A percentile compares a stretch with the other conserved stretches of the same genome.
Conservation (phyloP, 2,797 vertebrate genomes). For the Cirrhinus molitorella region DNA sequence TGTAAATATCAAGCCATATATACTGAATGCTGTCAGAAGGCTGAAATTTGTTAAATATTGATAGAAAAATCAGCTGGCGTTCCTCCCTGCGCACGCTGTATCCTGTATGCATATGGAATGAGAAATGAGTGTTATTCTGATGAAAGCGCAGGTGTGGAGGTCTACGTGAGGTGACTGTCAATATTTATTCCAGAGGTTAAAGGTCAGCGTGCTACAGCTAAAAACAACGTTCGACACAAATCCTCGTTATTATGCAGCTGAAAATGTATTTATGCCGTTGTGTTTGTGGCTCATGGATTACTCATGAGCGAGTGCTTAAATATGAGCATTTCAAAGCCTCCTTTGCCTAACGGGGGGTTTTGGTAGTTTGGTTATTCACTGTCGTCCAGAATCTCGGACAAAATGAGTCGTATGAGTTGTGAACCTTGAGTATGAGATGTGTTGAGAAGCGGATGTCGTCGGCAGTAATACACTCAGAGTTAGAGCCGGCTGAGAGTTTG, state of each 20-base stretch:
- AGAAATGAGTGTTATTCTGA: conserved; percentile 5
- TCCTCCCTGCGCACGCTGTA: too few relatives aligned
- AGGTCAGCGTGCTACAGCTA: conserved; percentile 13
- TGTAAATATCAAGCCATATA: neutral
- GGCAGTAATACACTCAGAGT: neutral
- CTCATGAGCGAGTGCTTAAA: neutral
- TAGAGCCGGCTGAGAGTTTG: neutral
- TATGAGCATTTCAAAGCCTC: neutral
- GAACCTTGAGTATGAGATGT: neutral
- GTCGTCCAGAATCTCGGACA: neutral
- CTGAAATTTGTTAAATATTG: neutral
- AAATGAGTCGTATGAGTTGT: neutral
- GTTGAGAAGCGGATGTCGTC: neutral
- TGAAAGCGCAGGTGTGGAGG: conserved; percentile 7
- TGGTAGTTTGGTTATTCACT: neutral
- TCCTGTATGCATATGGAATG: neutral
- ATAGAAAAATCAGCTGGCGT: neutral
- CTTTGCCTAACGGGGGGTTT: neutral
- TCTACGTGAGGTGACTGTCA: neutral
- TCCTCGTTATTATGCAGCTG: neutral
- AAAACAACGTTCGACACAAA: neutral
- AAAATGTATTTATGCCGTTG: neutral
- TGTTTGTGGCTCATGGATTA: conserved; percentile 21
- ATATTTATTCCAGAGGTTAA: conserved; percentile 15
- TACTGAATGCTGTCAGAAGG: neutral